Evolutionary conservation across 2,888 invertebrate species (phyloP), one percentile per base, ranked within the genome.

Genomic region (Agonopterix arenella): DNA sequence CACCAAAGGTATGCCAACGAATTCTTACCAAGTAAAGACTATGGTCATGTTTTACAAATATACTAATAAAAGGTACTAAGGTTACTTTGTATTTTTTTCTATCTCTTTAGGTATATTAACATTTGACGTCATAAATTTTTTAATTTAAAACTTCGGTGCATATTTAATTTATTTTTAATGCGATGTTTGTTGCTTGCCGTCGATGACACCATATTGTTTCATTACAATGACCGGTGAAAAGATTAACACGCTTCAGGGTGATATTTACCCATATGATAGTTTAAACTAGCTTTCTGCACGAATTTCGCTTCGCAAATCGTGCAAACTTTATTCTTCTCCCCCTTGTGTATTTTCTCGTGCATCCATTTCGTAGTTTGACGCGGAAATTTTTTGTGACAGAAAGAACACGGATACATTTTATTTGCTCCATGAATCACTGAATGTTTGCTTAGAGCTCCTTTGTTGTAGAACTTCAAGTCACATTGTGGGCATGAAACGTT

Each of bases 401-500:
- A 60, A 10, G 51, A 44, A 46, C 70, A 73, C 28, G 28, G 28
- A 28, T 28, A 28, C 28, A 28, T 28, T 28, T 28, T 28, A 28
- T 28, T 28, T 28, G 28, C 28, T 28, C 28, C 58, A 51, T 74
- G 73, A 2, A 59, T 61, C 0, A 56, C 16, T 66, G 68, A 61
- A 47, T 75, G 74, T 4, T 58, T 52, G 8, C 53, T 63, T 36
- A 82, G 56, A 10, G 10, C n/a, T 40, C 10, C 11, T 0, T 11
- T 41, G 28, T 51, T 50, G 28, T 48, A 57, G n/a, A 62, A 54
- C 45, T 49, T 58, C 38, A 48, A 48, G 3, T 51, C 55, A 16
- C 62, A 57, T 4, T 58, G 50, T 1, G 58, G 52, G 52, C 89
- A 90, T 47, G 71, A 70, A 16, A 74, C 56, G 48, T 72, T 78